Conservation (phyloP, 2,888 invertebrate genomes). For the Polymixis lichenea region DNA sequence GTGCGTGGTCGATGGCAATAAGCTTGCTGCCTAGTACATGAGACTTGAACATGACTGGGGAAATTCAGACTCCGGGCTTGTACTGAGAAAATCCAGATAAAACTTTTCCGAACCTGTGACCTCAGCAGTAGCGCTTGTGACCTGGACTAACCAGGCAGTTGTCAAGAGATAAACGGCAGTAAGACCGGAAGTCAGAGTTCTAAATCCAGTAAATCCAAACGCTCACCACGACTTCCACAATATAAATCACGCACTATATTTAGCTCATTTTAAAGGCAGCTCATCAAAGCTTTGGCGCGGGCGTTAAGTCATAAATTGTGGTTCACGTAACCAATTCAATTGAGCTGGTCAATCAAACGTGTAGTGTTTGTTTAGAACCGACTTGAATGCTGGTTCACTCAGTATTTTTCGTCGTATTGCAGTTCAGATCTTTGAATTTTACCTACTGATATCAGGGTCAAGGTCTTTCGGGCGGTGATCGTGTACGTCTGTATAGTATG, state of each 20-base stretch:
- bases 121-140: too few relatives aligned
- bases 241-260: slow-evolving; percentile 4
- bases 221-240: neutral
- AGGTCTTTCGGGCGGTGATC: neutral
- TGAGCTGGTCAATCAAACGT: slow-evolving; percentile 20
- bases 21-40: too few relatives aligned
- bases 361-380: slow-evolving; percentile 38
- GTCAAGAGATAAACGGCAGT: neutral
- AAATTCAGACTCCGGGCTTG: too few relatives aligned
- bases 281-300: slow-evolving; percentile 2
- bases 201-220: neutral
- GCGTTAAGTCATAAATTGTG: slow-evolving; percentile 27
- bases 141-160: neutral
- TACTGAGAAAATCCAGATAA: too few relatives aligned
- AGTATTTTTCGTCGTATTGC: neutral
- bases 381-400: slow-evolving; percentile 21
- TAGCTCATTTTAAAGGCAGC: neutral
- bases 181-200: neutral
- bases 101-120: too few relatives aligned
- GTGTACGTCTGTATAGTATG: neutral
- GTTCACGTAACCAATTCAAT: slow-evolving; percentile 29
- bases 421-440: neutral
- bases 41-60: too few relatives aligned
- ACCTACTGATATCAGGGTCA: slow-evolving; percentile 6
- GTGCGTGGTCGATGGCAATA: too few relatives aligned